Evolutionary conservation across 2,113 vertebrate genomes (phyloP).

Genomic region (Thalassoma bifasciatum): DNA sequence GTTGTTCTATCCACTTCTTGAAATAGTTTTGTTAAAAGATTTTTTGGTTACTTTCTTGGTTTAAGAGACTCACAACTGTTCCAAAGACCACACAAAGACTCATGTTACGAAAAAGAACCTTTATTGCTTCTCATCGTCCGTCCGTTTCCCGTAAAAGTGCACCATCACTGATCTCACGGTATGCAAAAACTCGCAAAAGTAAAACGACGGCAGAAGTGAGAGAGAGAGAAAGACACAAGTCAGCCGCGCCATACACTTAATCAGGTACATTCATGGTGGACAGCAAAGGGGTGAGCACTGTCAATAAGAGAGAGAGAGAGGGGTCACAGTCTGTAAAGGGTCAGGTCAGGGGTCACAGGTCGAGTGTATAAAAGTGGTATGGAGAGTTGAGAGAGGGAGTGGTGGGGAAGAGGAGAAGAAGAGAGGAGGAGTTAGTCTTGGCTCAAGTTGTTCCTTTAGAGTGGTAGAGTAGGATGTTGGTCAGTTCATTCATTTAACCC

Average conservation of each 20-base stretch:
- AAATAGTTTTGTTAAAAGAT: no score
- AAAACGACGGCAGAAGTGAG: conserved; percentile 73
- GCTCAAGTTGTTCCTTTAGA: conserved; percentile 81
- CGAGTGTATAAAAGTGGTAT: conserved; percentile 82
- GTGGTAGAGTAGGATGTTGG: conserved; percentile 71
- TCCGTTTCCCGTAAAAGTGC: conserved; percentile 82
- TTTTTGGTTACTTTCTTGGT: no score
- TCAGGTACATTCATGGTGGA: conserved; percentile 77
- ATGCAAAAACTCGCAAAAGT: conserved; percentile 76
- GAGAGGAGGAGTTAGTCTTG: conserved; percentile 65
- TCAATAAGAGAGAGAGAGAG: conserved; percentile 50
- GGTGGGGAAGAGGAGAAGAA: conserved; percentile 59
- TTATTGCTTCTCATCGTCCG: conserved; percentile 83
- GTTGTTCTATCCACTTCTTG: no score
- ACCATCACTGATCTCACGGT: conserved; percentile 79
- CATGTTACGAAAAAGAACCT: conserved; percentile 83
- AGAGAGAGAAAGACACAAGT: conserved; percentile 72
- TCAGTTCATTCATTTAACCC: conserved; percentile 77
- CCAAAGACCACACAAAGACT: conserved; percentile 47
- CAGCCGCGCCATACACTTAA: conserved; percentile 75
- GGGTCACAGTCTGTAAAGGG: conserved; percentile 35
- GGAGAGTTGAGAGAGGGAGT: conserved; percentile 61
- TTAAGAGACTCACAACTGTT: background rate
- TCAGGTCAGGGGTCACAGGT: conserved; percentile 49
- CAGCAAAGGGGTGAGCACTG: conserved; percentile 68